These are phyloP conservation scores for Athripsodes cinereus DNA, from an alignment of 2,888 invertebrate species.

Conservation along the genomic window DNA sequence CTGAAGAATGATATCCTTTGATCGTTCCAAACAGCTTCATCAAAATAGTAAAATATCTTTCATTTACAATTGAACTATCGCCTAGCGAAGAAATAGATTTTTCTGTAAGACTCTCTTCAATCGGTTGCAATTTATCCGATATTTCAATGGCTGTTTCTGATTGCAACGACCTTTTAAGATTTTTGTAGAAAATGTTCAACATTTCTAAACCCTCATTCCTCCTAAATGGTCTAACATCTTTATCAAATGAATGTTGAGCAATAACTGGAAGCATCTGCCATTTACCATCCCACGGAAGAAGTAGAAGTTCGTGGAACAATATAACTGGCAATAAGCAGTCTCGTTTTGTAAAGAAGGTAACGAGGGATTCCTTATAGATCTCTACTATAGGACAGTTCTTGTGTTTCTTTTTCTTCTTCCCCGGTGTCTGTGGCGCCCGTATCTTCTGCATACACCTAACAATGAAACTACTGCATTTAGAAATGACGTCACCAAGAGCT, in stretches of 20 bases:
- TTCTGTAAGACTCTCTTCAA: constrained; percentile 46
- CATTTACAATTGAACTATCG: constrained; percentile 41
- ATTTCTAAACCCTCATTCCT: constrained; percentile 63
- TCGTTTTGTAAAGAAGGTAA: constrained; percentile 56
- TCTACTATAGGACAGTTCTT: constrained; percentile 39
- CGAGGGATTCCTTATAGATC: constrained; percentile 49
- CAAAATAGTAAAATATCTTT: constrained; percentile 51
- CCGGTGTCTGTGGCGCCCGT: constrained; percentile 34
- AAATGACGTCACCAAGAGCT: constrained; percentile 59
- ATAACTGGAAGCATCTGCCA: constrained; percentile 53
- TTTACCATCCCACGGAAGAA: constrained; percentile 60
- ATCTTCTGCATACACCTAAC: constrained; percentile 56
- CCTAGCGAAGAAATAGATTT: constrained; percentile 40
- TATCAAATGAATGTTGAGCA: constrained; percentile 54
- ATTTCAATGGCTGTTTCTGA: constrained; percentile 37
- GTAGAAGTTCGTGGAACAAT: constrained; percentile 59
- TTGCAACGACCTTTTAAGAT: constrained; percentile 46
- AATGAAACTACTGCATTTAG: constrained; percentile 58
- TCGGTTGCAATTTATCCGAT: constrained; percentile 36
- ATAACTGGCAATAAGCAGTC: constrained; percentile 59
- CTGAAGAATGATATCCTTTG: constrained; percentile 42
- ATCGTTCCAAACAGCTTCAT: constrained; percentile 50
- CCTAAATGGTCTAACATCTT: constrained; percentile 56
- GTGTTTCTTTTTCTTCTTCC: constrained; percentile 36
- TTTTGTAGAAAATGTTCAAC: constrained; percentile 57